A percentile compares a stretch with the other conserved stretches of the same genome.
phyloP scores from a whole-genome alignment of 1,140 invertebrate genomes.

The Heterodera carotae region DNA sequence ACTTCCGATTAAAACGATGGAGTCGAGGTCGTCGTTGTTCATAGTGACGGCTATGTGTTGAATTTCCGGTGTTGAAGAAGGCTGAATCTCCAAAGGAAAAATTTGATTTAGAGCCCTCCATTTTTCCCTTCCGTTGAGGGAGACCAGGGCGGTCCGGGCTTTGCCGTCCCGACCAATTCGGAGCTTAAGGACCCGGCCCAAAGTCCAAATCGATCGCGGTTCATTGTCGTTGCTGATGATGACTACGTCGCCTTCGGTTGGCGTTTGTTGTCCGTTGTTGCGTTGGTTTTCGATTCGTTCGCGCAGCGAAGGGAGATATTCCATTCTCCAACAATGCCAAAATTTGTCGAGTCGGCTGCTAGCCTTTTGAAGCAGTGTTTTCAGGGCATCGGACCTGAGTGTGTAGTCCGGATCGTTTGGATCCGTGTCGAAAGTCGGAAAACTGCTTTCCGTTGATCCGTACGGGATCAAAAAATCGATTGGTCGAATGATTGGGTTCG shows the following conservation, averaged over 20 bases:
- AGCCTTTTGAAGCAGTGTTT: not conserved
- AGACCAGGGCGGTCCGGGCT: not conserved
- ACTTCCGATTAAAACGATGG: not conserved
- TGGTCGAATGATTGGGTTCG: not conserved
- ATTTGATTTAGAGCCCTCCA: not conserved
- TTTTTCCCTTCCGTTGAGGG: not conserved
- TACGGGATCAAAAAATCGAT: constrained; percentile 1
- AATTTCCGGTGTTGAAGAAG: not conserved
- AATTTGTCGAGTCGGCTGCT: not conserved
- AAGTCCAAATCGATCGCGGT: not conserved
- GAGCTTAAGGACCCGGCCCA: not conserved
- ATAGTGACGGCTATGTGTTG: not conserved
- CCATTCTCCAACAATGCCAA: not conserved
- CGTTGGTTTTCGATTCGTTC: not conserved
- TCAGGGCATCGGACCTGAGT: not conserved
- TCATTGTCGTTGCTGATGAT: not conserved
- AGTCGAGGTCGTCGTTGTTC: not conserved
- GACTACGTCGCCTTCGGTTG: not conserved
- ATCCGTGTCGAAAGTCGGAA: not conserved
- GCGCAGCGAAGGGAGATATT: not conserved
- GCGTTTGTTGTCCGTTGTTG: not conserved
- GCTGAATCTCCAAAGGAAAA: not conserved
- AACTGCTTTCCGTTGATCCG: not conserved
- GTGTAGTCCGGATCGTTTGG: not conserved
- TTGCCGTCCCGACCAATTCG: not conserved